phyloP scores from a whole-genome alignment of 1,140 invertebrate genomes.

The Teleopsis dalmanni region DNA sequence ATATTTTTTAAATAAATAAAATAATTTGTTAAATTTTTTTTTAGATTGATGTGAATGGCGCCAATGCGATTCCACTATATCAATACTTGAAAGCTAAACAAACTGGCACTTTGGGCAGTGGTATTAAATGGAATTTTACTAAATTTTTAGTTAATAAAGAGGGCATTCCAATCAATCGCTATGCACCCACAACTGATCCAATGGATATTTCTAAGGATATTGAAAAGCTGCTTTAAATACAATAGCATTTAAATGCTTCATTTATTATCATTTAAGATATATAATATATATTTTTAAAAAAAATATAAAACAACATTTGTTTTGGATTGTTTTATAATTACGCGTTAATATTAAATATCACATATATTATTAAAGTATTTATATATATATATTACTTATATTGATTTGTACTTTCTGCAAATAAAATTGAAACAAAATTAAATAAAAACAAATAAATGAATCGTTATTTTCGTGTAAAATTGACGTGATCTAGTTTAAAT shows the following conservation, averaged over 20 bases:
- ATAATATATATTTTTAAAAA: too few relatives aligned
- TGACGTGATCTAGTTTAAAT: background rate
- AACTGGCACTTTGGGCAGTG: slow-evolving; percentile 62
- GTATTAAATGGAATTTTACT: slow-evolving; percentile 96
- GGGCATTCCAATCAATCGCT: slow-evolving; percentile 75
- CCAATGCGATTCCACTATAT: slow-evolving; percentile 77
- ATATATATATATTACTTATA: background rate
- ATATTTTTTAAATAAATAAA: too few relatives aligned
- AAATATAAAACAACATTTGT: background rate
- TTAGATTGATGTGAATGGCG: slow-evolving; percentile 82
- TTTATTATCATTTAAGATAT: background rate
- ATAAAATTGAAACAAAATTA: slow-evolving; percentile 1
- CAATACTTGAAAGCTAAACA: slow-evolving; percentile 80
- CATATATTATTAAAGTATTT: background rate
- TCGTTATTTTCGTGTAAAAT: background rate
- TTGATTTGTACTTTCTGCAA: background rate
- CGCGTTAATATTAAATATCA: background rate
- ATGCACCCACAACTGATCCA: slow-evolving; percentile 69
- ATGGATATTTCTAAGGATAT: slow-evolving; percentile 56
- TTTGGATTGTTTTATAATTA: too few relatives aligned
- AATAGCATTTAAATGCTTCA: background rate
- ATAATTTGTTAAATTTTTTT: too few relatives aligned
- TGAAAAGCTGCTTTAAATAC: slow-evolving; percentile 58
- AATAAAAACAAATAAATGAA: background rate
- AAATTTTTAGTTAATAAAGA: slow-evolving; percentile 89